phyloP scores from a whole-genome alignment of 1,140 invertebrate species.

The Euura saliciscinereae region DNA sequence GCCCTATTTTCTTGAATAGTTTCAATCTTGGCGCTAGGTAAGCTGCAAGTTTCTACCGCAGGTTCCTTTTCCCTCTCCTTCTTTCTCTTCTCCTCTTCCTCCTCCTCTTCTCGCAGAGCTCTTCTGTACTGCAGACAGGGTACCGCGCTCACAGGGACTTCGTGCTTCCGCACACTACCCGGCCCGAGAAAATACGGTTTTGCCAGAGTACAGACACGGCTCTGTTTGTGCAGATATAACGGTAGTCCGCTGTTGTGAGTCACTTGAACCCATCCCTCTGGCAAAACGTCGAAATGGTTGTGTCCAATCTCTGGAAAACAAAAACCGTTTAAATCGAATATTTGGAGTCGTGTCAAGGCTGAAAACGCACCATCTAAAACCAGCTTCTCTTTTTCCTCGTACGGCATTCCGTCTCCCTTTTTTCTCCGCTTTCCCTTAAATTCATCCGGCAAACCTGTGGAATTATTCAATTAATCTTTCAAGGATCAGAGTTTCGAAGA shows the following conservation, averaged over 20 bases:
- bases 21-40: slow-evolving; percentile 78
- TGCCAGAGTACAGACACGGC: slow-evolving; percentile 84
- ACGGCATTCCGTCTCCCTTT: slow-evolving; percentile 63
- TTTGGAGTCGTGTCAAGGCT: no score
- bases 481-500: no score
- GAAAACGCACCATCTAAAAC: slow-evolving; percentile 85
- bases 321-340: no score
- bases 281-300: slow-evolving; percentile 96
- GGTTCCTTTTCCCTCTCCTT: slow-evolving; percentile 48
- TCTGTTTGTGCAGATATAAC: slow-evolving; percentile 84
- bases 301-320: slow-evolving; percentile 84
- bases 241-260: slow-evolving; percentile 97
- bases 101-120: slow-evolving; percentile 76
- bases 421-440: slow-evolving; percentile 69
- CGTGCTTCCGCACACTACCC: slow-evolving; percentile 91
- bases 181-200: slow-evolving; percentile 95
- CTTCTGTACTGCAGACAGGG: slow-evolving; percentile 91
- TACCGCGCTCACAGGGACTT: slow-evolving; percentile 91
- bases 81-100: slow-evolving; percentile 56
- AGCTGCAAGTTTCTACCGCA: slow-evolving; percentile 48
- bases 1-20: slow-evolving; percentile 84
- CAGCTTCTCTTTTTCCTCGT: slow-evolving; percentile 81
- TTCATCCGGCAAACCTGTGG: slow-evolving; percentile 73
- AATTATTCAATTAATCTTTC: no score
- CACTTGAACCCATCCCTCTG: slow-evolving; percentile 95